Evolutionary conservation across 2,888 invertebrate species (phyloP).

Genomic region (Ditylenchus weischeri): DNA sequence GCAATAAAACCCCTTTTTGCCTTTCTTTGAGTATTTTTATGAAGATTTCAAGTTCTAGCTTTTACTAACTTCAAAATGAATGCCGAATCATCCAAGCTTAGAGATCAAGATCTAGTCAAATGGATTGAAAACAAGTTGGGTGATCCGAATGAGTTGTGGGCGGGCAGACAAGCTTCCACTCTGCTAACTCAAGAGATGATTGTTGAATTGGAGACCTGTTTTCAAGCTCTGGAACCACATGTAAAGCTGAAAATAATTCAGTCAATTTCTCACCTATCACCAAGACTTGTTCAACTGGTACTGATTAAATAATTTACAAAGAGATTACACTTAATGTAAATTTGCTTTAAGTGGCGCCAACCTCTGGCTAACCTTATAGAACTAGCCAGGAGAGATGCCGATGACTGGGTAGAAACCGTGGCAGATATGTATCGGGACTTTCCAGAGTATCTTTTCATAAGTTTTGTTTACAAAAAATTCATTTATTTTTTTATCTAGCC

Average conservation of each 20-base stretch:
- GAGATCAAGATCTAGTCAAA: constrained; percentile 34
- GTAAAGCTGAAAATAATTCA: constrained; percentile 42
- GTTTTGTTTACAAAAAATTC: no score
- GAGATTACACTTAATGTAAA: constrained; percentile 4
- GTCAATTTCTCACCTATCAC: constrained; percentile 38
- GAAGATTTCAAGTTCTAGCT: no score
- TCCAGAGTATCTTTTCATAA: constrained; percentile 6
- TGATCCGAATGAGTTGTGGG: constrained; percentile 38
- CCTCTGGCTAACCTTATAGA: constrained; percentile 35
- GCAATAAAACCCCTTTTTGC: no score
- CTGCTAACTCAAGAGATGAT: constrained; percentile 42
- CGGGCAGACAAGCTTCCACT: constrained; percentile 33
- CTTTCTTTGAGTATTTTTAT: no score
- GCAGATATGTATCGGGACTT: constrained; percentile 38
- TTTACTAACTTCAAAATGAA: not conserved
- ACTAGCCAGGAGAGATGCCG: constrained; percentile 40
- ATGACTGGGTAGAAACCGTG: constrained; percentile 46
- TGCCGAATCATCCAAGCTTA: constrained; percentile 5
- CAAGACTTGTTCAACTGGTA: constrained; percentile 28
- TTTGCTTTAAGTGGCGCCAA: constrained; percentile 39
- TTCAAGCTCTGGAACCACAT: constrained; percentile 38
- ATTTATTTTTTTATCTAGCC: not conserved
- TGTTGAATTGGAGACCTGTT: constrained; percentile 44
- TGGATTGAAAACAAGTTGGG: constrained; percentile 45
- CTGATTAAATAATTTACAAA: not conserved